Evolutionary conservation across 2,888 invertebrate genomes (phyloP), one percentile per base, ranked within the genome.

Genomic region (Spilarctia lutea): DNA sequence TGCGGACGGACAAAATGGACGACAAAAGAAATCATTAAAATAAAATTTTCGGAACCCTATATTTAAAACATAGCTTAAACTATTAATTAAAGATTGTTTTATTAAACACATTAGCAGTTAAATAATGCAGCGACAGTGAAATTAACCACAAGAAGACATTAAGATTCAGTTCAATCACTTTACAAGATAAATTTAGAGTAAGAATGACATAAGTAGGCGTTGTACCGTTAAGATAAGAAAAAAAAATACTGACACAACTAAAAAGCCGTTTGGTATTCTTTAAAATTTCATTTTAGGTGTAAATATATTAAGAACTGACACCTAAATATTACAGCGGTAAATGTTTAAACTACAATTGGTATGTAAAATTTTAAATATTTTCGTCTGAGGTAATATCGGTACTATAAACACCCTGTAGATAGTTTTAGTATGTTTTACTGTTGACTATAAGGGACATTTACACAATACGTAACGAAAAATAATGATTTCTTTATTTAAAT

Each of bases 111-210:
- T 65, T 75, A 83, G 72, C 75, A 76, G 75, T 74, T 75, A 75
- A 76, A 24, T 86, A 90, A 90, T 90, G 91, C 90, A 91, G 89
- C 90, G 81, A 88, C 88, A 85, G 86, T 90, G 89, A 87, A 89
- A 87, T 85, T 84, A 88, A 88, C 88, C 84, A 90, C 86, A 81
- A 87, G 86, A 90, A 91, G 89, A 91, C 90, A 85, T 88, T 81
- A 83, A 87, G 85, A 89, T 84, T 89, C 90, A 88, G 90, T 90
- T 91, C 89, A 88, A 87, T 88, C 86, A 87, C 83, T 83, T 85
- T 85, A 87, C 81, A 86, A 78, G 86, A 81, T 85, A 69, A 83
- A 75, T 81, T 88, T 87, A 89, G 72, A 85, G 79, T 86, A 80
- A 85, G 72, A 79, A 82, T 85, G 85, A 85, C 77, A 83, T 81